Evolutionary conservation across 1,140 invertebrate genomes (phyloP), one percentile per base, ranked within the genome.

Genomic region (Orchestia grillus): DNA sequence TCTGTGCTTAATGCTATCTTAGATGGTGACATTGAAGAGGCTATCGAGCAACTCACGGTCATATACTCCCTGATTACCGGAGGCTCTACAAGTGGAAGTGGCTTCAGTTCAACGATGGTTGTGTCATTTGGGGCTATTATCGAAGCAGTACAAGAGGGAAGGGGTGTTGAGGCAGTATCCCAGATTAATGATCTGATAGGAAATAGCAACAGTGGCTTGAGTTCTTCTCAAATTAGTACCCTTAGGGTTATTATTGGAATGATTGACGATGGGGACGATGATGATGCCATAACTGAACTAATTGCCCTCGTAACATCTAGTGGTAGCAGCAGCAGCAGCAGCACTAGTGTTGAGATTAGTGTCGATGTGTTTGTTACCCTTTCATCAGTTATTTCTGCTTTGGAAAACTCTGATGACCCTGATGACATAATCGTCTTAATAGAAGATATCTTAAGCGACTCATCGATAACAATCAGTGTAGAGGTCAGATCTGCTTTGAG

Each of bases 281-380:
- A 88, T 8, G 87, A 88, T 8, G 88, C 88, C 23, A 91, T 91
- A 42, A 3, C 88, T 44, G 11, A 42, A 42, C 11, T 42, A 42
- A 28, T 91, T 91, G 88, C 88, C 41, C 0, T 91, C 41, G 44
- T 19, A 6, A 53, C 44, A 42, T 43, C 4, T 44, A 41, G 88
- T 11, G 88, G 88, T 41, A 91, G 88, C 88, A 91, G 88, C 87
- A 88, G n/a, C n/a, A n/a, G n/a, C n/a, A n/a, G 87, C 87, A 88
- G 36, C 87, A 88, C 8, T 42, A 44, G 44, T 42, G 15, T 91
- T 42, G 41, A 91, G 42, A 91, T 91, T 41, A 77, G 62, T 53
- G 47, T 53, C 47, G 47, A 53, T 6, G 47, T 53, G 47, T 53
- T 53, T 19, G 6, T 53, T 19, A 19, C 47, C 62, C 1, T 36